These are phyloP conservation scores for Lamprologus callipterus DNA, from an alignment of 2,113 vertebrate genomes.

Conservation along the genomic window DNA sequence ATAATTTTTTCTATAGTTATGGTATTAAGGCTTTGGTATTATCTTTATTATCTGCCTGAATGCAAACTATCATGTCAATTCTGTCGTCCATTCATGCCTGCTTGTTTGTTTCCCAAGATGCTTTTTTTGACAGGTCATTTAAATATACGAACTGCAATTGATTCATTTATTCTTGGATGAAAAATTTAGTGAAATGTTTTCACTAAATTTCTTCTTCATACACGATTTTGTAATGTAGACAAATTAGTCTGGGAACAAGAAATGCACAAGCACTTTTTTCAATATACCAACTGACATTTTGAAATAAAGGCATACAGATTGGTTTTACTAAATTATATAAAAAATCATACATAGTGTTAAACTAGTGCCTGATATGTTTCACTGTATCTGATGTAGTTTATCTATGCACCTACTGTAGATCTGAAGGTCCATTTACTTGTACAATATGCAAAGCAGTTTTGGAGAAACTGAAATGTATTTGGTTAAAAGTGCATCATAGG, in stretches of 20 bases:
- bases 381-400: neutral
- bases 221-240: neutral
- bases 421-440: neutral
- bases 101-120: neutral
- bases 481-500: rapidly evolving
- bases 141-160: neutral
- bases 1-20: neutral
- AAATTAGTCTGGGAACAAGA: neutral
- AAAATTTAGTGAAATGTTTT: neutral
- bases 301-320: neutral
- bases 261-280: neutral
- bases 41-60: neutral
- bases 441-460: neutral
- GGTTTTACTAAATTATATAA: neutral
- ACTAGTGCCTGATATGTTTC: rapidly evolving
- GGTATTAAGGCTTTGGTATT: neutral
- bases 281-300: neutral
- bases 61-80: neutral
- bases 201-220: neutral
- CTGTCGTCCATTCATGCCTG: neutral
- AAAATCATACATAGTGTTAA: neutral
- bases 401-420: neutral
- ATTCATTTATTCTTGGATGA: neutral
- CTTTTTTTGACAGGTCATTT: neutral
- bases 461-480: neutral